phyloP scores from a whole-genome alignment of 2,797 vertebrate genomes.

The Xerus rutilus region DNA sequence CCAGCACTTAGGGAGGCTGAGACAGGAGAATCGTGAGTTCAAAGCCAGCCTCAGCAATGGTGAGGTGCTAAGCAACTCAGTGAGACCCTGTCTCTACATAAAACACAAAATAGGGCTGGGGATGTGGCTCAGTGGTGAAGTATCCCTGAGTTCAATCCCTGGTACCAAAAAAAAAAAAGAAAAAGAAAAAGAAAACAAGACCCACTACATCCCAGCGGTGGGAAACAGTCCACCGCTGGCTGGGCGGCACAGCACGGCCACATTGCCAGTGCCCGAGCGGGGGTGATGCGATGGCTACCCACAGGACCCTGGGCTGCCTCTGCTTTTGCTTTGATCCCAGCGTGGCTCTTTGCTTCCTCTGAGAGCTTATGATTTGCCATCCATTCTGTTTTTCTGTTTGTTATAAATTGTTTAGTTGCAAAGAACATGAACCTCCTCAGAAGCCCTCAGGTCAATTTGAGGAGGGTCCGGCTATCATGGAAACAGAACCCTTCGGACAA shows the following conservation, averaged over 20 bases:
- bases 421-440: background rate
- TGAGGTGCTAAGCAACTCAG: too few species aligned
- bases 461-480: background rate
- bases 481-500: background rate
- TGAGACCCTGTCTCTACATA: too few species aligned
- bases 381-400: background rate
- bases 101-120: too few species aligned
- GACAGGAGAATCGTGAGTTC: too few species aligned
- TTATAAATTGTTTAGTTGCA: background rate
- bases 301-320: background rate
- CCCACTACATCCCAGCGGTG: background rate
- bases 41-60: too few species aligned
- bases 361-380: background rate
- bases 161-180: too few species aligned
- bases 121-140: too few species aligned
- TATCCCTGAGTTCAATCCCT: too few species aligned
- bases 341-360: background rate
- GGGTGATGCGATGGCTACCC: too few species aligned
- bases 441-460: background rate
- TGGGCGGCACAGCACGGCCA: rapidly evolving
- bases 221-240: background rate
- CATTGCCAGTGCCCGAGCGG: too few species aligned
- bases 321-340: background rate
- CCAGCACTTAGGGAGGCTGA: too few species aligned
- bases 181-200: too few species aligned